Base-by-base conservation (phyloP, 2,888 invertebrate species). In the Drosophila prolongata region DNA sequence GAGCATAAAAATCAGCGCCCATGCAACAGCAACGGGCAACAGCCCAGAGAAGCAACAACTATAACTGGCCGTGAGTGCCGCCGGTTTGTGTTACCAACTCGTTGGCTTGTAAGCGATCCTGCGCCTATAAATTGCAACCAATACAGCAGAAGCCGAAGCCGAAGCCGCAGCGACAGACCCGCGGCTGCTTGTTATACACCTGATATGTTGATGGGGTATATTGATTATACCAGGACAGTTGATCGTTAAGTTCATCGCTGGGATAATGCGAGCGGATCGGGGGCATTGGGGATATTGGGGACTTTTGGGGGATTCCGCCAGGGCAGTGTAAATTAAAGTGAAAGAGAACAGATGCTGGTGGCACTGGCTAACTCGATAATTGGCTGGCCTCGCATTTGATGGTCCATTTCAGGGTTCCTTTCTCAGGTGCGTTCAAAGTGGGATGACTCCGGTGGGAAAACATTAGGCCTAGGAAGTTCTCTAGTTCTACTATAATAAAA, bases 121-220 rank as follows among this genome's bases (percentile, higher is more conserved):
- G 85, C 77, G 86, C 76, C 88, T 87, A 84, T 84, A 84, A 84
- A 84, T 84, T 87, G 86, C 84, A 84, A 72, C 85, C 81, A 82
- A 81, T 85, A 75, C 84, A 80, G 56, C 43, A 43, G 44, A 37
- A 42, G 46, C 49, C 19, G 54, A 80, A 78, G 56, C 38, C 37
- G 44, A 30, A 42, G 46, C 49, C 19, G 54, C 47, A 49, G 47
- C 37, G 56, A 27, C 46, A 27, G 62, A 75, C 82, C 82, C 78
- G 87, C 87, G 82, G 82, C 82, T 78, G 85, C 87, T 83, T 87
- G 77, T 81, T 83, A 83, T 76, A 83, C 78, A 62, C 80, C 76
- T 38, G 6, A 42, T 19, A 44, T 50, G 19, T 43, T 38, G 34
- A 27, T 49, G 30, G 52, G 66, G 68, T 54, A 57, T 58, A 19